phyloP scores from a whole-genome alignment of 2,113 vertebrate genomes.

The Rallus limicola region DNA sequence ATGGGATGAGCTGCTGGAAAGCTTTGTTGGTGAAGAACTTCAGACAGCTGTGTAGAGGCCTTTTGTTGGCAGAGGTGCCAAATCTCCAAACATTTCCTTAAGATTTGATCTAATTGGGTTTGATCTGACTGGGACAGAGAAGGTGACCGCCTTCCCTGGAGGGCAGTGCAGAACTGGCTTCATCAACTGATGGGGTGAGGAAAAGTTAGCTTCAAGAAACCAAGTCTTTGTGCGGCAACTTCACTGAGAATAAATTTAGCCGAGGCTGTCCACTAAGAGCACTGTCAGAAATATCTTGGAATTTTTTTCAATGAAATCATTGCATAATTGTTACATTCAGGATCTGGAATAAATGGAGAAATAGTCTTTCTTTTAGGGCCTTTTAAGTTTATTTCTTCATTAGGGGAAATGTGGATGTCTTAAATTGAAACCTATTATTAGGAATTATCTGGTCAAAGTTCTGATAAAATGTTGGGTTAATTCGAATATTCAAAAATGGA shows the following conservation, averaged over 20 bases:
- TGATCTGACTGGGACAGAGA: not conserved
- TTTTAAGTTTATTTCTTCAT: not conserved
- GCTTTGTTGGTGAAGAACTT: not conserved
- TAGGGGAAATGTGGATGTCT: not conserved
- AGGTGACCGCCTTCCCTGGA: not conserved
- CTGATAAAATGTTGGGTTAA: not conserved
- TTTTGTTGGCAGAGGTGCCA: not conserved
- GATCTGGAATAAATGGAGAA: not conserved
- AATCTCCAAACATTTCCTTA: not conserved
- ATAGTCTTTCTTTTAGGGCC: not conserved
- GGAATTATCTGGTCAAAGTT: not conserved
- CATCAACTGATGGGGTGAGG: not conserved
- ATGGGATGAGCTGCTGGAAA: not conserved
- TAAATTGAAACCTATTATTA: not conserved
- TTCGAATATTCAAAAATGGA: not conserved
- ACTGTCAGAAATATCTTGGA: not conserved
- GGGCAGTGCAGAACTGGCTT: not conserved
- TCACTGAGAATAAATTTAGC: not conserved
- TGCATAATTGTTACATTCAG: not conserved
- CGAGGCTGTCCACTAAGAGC: not conserved
- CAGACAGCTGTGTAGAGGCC: not conserved
- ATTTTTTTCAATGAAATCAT: not conserved
- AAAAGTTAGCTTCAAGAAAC: not conserved
- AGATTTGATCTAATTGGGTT: not conserved
- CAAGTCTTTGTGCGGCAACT: not conserved